These are phyloP conservation scores for Passer domesticus DNA, from an alignment of 2,113 vertebrate genomes.

Conservation along the genomic window DNA sequence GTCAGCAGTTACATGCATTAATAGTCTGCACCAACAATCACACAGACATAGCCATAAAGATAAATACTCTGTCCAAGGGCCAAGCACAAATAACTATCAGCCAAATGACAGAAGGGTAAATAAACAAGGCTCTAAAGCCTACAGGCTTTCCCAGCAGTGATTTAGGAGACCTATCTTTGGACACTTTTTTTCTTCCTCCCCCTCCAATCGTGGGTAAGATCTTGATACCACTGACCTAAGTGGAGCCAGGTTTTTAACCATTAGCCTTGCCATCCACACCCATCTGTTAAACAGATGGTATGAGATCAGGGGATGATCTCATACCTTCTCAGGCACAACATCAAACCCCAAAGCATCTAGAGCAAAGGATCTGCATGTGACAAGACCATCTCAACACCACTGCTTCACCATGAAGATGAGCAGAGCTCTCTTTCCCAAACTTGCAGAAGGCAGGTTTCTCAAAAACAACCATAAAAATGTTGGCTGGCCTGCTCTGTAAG, in stretches of 20 bases:
- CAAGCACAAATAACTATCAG: neutral
- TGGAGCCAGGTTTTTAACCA: constrained; percentile 32
- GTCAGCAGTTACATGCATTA: neutral
- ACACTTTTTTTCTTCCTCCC: neutral
- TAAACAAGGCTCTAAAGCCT: neutral
- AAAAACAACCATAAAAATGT: neutral
- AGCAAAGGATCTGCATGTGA: neutral
- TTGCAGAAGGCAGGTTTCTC: neutral
- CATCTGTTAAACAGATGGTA: constrained; percentile 56
- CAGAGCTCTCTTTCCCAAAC: neutral
- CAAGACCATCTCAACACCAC: neutral
- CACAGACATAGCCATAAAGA: neutral
- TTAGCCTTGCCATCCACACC: constrained; percentile 4
- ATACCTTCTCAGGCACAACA: constrained; percentile 20
- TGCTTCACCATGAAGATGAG: neutral
- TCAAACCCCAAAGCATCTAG: neutral
- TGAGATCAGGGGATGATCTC: constrained; percentile 39
- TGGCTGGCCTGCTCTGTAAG: neutral
- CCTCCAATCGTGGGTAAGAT: constrained; percentile 33
- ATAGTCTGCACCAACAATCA: neutral
- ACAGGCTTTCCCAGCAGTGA: constrained; percentile 9
- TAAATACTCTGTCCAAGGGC: neutral
- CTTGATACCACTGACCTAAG: constrained; percentile 57
- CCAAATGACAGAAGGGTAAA: neutral
- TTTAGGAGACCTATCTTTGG: constrained; percentile 43